phyloP scores from a whole-genome alignment of 2,888 invertebrate species.

The Polydrusus pterygomalis region DNA sequence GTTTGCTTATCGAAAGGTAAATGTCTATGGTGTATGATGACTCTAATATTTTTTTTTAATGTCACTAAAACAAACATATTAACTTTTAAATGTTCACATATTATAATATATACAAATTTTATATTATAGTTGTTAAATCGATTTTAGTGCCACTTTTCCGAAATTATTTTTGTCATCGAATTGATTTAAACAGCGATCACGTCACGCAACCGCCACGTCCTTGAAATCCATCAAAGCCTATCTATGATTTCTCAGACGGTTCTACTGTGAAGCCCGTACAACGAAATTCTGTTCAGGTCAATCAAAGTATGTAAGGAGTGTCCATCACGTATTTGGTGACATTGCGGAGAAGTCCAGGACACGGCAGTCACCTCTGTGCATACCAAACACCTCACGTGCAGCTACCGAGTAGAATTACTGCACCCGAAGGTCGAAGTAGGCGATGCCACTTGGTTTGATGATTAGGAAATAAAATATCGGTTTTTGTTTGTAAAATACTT shows the following conservation, averaged over 20 bases:
- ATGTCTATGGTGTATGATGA: too few species aligned
- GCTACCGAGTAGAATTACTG: slow-evolving; percentile 59
- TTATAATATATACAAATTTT: too few species aligned
- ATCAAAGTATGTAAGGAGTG: slow-evolving; percentile 69
- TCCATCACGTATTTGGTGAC: slow-evolving; percentile 71
- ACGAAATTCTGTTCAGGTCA: slow-evolving; percentile 63
- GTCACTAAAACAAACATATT: too few species aligned
- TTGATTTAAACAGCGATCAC: slow-evolving; percentile 1
- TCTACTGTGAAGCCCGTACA: background rate
- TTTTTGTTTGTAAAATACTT: slow-evolving; percentile 45
- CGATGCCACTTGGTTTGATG: slow-evolving; percentile 45
- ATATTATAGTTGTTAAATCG: too few species aligned
- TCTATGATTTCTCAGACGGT: slow-evolving; percentile 44
- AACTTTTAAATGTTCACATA: too few species aligned
- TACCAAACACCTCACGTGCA: slow-evolving; percentile 57
- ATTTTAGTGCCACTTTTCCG: too few species aligned
- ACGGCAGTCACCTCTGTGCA: slow-evolving; percentile 67
- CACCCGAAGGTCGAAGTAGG: slow-evolving; percentile 62
- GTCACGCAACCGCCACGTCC: slow-evolving; percentile 21
- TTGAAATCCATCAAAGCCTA: slow-evolving; percentile 45
- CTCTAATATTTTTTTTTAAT: too few species aligned
- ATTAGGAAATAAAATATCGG: slow-evolving; percentile 47
- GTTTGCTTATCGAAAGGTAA: too few species aligned
- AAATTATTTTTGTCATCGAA: slow-evolving; percentile 12
- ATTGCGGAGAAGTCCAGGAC: slow-evolving; percentile 71